Evolutionary conservation across 2,888 invertebrate species (phyloP).

Genomic region (Halictus ligatus): DNA sequence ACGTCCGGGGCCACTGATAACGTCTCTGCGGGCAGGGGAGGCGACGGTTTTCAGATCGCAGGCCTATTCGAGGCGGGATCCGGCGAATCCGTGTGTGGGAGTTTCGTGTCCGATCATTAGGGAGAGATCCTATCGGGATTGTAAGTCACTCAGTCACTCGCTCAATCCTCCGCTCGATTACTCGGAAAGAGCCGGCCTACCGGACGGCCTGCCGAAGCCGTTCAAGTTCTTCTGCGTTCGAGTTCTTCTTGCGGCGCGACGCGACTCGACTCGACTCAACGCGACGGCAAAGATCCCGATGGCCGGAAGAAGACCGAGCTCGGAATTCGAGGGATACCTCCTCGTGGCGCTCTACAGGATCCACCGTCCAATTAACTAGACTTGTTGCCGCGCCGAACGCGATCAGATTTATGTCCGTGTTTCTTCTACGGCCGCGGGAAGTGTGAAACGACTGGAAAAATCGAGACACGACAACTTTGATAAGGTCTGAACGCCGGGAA

Average conservation of each 20-base stretch:
- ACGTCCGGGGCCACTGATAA: conserved; percentile 77
- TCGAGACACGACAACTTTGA: conserved; percentile 12
- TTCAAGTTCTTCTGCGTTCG: conserved; percentile 33
- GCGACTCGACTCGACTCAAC: too few species aligned
- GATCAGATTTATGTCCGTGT: conserved; percentile 14
- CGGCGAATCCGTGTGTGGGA: conserved; percentile 74
- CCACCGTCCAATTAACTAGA: conserved; percentile 47
- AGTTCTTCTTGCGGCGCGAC: not conserved
- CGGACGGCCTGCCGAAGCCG: conserved; percentile 49
- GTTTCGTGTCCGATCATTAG: conserved; percentile 83
- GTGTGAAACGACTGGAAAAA: conserved; percentile 6
- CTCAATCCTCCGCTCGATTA: conserved; percentile 77
- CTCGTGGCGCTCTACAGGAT: conserved; percentile 20
- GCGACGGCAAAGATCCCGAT: conserved; percentile 4
- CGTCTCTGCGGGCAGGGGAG: conserved; percentile 64
- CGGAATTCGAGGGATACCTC: conserved; percentile 2
- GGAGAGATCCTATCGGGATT: conserved; percentile 81
- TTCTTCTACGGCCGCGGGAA: not conserved
- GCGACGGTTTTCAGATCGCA: conserved; percentile 68
- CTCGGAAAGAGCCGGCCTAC: conserved; percentile 65
- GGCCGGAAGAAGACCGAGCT: conserved; percentile 13
- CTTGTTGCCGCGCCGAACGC: conserved; percentile 12
- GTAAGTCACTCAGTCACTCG: conserved; percentile 81
- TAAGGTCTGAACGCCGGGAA: not conserved
- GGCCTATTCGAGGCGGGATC: conserved; percentile 56